These are phyloP conservation scores for Podarcis cretensis DNA, from an alignment of 2,113 vertebrate species.

Conservation along the genomic window DNA sequence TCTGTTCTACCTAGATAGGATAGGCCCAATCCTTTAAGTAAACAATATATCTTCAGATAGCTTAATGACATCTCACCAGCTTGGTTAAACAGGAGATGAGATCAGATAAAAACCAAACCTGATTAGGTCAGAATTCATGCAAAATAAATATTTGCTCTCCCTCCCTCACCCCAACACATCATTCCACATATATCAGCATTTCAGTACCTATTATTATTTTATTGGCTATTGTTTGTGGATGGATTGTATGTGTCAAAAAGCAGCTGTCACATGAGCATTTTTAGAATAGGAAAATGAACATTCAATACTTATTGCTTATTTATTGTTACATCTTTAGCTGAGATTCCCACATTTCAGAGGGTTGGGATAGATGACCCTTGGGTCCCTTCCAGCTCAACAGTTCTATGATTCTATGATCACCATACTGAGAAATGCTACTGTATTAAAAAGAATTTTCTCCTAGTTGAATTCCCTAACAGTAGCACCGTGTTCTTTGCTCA, in stretches of 20 bases:
- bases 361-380: no score
- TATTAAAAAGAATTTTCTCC: not conserved
- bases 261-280: not conserved
- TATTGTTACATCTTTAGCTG: not conserved
- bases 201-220: not conserved
- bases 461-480: not conserved
- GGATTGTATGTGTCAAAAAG: not conserved
- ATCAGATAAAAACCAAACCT: slow-evolving; percentile 54
- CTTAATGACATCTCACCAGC: slow-evolving; percentile 24
- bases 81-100: slow-evolving; percentile 32
- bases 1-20: slow-evolving; percentile 23
- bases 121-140: slow-evolving; percentile 56
- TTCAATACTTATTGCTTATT: not conserved
- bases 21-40: slow-evolving; percentile 22
- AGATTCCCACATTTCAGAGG: no score
- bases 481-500: slow-evolving; percentile 1
- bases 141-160: slow-evolving; percentile 21
- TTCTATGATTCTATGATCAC: no score
- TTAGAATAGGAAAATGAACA: not conserved
- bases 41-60: slow-evolving; percentile 34
- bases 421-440: not conserved
- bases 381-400: no score
- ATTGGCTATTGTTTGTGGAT: not conserved
- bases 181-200: not conserved
- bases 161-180: not conserved